Conservation (phyloP, 2,888 invertebrate genomes). For the Trachelus stipa region DNA sequence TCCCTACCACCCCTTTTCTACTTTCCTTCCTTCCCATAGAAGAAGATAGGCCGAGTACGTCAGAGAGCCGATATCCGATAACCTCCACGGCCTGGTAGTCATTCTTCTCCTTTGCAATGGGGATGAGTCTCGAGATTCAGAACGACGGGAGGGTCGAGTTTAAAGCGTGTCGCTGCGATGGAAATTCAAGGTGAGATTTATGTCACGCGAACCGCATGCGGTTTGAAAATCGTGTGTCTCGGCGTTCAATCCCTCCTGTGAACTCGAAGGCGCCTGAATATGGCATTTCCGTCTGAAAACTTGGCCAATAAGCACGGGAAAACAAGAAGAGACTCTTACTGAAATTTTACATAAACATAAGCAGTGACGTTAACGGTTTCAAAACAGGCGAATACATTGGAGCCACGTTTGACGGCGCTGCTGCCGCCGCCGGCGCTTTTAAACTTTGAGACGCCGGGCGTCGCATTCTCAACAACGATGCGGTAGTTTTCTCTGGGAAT, state of each 20-base stretch:
- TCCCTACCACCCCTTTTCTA: too few species aligned
- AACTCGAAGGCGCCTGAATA: slow-evolving; percentile 51
- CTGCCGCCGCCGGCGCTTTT: slow-evolving; percentile 6
- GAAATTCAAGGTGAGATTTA: slow-evolving; percentile 2
- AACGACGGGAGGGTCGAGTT: neutral
- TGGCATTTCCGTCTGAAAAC: slow-evolving; percentile 51
- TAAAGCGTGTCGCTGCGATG: slow-evolving; percentile 1
- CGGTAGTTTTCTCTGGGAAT: neutral
- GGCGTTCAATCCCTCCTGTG: slow-evolving; percentile 22
- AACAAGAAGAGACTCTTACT: slow-evolving; percentile 46
- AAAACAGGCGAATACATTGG: slow-evolving; percentile 51
- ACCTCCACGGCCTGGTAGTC: neutral
- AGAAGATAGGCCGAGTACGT: neutral
- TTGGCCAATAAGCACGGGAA: slow-evolving; percentile 56
- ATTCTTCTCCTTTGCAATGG: neutral
- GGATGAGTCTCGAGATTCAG: neutral
- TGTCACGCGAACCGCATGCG: neutral
- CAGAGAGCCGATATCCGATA: neutral
- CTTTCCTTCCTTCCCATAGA: neutral
- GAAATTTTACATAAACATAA: slow-evolving; percentile 39
- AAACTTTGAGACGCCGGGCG: neutral
- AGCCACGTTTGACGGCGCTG: slow-evolving; percentile 27
- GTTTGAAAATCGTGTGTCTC: neutral
- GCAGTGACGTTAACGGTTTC: slow-evolving; percentile 49
- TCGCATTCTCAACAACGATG: neutral